Conservation (phyloP, 2,888 invertebrate species). For the Microctonus brassicae region DNA sequence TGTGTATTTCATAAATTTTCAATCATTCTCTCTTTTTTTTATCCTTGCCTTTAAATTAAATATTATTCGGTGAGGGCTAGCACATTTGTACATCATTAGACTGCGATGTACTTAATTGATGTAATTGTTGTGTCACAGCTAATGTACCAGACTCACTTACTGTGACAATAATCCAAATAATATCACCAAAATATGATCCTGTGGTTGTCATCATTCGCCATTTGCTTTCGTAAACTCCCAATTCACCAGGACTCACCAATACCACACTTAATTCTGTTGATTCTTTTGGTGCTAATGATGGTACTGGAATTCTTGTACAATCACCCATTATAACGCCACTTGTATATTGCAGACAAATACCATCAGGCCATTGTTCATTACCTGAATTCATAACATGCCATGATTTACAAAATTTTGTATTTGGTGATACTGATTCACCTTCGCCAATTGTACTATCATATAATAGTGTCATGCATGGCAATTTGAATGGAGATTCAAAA, state of each 20-base stretch:
- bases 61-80: slow-evolving; percentile 56
- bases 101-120: slow-evolving; percentile 72
- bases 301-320: slow-evolving; percentile 75
- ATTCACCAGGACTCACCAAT: slow-evolving; percentile 81
- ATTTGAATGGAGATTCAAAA: slow-evolving; percentile 80
- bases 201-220: slow-evolving; percentile 91
- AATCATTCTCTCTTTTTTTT: slow-evolving; percentile 1
- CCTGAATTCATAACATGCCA: slow-evolving; percentile 93
- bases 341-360: slow-evolving; percentile 82
- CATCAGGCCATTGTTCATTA: slow-evolving; percentile 87
- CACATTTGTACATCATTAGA: slow-evolving; percentile 66
- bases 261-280: slow-evolving; percentile 82
- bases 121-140: slow-evolving; percentile 84
- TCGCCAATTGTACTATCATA: slow-evolving; percentile 83
- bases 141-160: slow-evolving; percentile 86
- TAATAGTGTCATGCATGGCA: slow-evolving; percentile 83
- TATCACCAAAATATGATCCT: slow-evolving; percentile 93
- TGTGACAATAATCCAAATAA: slow-evolving; percentile 84
- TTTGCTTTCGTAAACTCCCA: slow-evolving; percentile 86
- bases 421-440: slow-evolving; percentile 81
- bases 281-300: slow-evolving; percentile 82
- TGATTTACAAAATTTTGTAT: slow-evolving; percentile 83
- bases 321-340: slow-evolving; percentile 78
- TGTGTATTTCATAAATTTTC: slow-evolving; percentile 5
- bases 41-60: not conserved